These are phyloP conservation scores for Homarus gammarus DNA, from an alignment of 2,888 invertebrate species.

Conservation along the genomic window DNA sequence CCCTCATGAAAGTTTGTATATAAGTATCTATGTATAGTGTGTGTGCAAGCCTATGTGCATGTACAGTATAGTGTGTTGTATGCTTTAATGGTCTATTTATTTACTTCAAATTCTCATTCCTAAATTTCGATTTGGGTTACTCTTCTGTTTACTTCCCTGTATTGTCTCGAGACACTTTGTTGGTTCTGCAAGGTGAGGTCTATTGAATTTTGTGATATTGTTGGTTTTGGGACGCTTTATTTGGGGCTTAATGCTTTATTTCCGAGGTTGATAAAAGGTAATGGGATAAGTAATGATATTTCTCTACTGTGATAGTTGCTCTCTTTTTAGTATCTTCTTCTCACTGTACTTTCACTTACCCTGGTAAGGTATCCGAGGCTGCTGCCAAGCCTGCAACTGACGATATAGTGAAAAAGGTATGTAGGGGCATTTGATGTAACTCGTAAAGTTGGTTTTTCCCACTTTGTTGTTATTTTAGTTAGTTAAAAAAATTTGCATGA, in stretches of 20 bases:
- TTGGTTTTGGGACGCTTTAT: too few relatives aligned
- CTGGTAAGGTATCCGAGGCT: slow-evolving; percentile 43
- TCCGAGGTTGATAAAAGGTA: not conserved
- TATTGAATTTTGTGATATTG: too few relatives aligned
- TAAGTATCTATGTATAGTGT: too few relatives aligned
- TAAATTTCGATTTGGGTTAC: too few relatives aligned
- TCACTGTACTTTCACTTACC: slow-evolving; percentile 7
- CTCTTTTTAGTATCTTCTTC: not conserved
- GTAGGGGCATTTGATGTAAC: slow-evolving; percentile 5
- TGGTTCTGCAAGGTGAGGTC: too few relatives aligned
- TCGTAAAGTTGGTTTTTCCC: not conserved
- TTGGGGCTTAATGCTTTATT: not conserved
- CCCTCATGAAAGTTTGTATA: too few relatives aligned
- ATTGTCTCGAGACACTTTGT: too few relatives aligned
- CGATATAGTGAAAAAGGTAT: slow-evolving; percentile 53
- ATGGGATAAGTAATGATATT: not conserved
- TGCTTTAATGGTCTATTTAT: too few relatives aligned
- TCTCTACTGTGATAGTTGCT: not conserved
- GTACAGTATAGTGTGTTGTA: too few relatives aligned
- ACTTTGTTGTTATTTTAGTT: not conserved
- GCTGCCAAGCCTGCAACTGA: slow-evolving; percentile 40
- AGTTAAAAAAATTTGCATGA: not conserved
- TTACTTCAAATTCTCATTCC: too few relatives aligned
- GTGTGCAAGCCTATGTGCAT: too few relatives aligned
- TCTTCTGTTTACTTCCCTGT: too few relatives aligned